Percentiles rank a stretch among this genome's conserved stretches.
Evolutionary conservation across 2,888 invertebrate genomes (phyloP).

Genomic region (Camponotus fellah): DNA sequence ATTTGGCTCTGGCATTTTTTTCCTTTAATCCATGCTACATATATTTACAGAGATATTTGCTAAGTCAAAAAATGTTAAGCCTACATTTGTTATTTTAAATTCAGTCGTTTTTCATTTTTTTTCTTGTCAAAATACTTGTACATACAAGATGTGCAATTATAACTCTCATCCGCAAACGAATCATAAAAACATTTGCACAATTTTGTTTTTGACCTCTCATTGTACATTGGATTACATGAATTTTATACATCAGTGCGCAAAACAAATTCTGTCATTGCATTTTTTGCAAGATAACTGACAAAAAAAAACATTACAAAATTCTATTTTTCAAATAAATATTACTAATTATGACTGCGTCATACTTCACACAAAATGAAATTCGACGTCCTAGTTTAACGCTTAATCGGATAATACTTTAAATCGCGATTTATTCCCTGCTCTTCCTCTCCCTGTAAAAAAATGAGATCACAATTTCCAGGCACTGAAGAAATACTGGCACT

Average conservation of each 20-base stretch:
- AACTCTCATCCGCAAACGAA: constrained; percentile 47
- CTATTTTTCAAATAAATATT: constrained; percentile 14
- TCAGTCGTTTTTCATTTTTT: constrained; percentile 4
- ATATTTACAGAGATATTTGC: constrained; percentile 38
- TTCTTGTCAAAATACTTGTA: constrained; percentile 19
- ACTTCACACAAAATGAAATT: neutral
- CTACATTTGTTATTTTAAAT: constrained; percentile 27
- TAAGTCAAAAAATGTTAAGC: constrained; percentile 1
- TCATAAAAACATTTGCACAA: constrained; percentile 40
- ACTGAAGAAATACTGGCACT: constrained; percentile 69
- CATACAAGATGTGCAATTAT: constrained; percentile 33
- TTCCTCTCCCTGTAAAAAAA: constrained; percentile 34
- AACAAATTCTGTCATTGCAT: neutral
- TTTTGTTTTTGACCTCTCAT: constrained; percentile 13
- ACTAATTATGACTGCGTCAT: neutral
- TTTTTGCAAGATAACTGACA: constrained; percentile 13
- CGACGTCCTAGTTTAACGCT: constrained; percentile 24
- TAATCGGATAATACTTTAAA: constrained; percentile 29
- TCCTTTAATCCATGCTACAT: constrained; percentile 58
- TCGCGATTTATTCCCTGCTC: constrained; percentile 27
- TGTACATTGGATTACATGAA: neutral
- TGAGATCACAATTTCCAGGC: constrained; percentile 64
- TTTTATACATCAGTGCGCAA: neutral
- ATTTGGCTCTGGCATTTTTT: constrained; percentile 71
- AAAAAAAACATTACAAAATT: neutral